Conservation (phyloP, 2,888 invertebrate species). For the Flexamia atlantica region DNA sequence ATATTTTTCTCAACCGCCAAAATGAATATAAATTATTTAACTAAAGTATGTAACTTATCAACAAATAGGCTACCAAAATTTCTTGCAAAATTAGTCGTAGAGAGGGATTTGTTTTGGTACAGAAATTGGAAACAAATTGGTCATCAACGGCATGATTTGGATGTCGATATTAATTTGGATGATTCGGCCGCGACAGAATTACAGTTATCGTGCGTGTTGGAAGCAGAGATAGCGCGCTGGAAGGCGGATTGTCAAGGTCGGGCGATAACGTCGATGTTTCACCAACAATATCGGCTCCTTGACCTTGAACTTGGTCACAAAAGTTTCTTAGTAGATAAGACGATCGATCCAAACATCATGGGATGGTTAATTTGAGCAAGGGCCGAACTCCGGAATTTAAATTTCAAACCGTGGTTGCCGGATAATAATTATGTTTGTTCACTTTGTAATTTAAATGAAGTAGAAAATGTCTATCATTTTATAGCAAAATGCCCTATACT, state of each 20-base stretch:
- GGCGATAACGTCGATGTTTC: background rate
- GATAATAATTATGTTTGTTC: too few relatives aligned
- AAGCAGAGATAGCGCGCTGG: background rate
- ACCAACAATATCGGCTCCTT: background rate
- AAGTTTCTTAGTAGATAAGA: background rate
- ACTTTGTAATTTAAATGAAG: too few relatives aligned
- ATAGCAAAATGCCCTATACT: too few relatives aligned
- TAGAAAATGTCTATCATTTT: too few relatives aligned
- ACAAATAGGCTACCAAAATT: too few relatives aligned
- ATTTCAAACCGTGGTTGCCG: too few relatives aligned
- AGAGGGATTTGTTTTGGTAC: background rate
- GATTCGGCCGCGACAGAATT: background rate
- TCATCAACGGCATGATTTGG: background rate
- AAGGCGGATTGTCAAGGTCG: background rate
- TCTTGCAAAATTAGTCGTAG: too few relatives aligned
- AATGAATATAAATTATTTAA: background rate
- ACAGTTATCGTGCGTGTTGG: background rate
- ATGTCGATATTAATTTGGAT: background rate
- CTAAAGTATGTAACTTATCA: constrained; percentile 22
- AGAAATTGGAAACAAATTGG: background rate
- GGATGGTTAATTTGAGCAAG: too few relatives aligned
- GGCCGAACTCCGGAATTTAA: too few relatives aligned
- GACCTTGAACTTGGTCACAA: constrained; percentile 1
- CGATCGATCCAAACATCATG: too few relatives aligned
- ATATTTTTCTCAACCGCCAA: background rate